Conservation (phyloP, 2,888 invertebrate species). For the Mallateleia sp. region DNA sequence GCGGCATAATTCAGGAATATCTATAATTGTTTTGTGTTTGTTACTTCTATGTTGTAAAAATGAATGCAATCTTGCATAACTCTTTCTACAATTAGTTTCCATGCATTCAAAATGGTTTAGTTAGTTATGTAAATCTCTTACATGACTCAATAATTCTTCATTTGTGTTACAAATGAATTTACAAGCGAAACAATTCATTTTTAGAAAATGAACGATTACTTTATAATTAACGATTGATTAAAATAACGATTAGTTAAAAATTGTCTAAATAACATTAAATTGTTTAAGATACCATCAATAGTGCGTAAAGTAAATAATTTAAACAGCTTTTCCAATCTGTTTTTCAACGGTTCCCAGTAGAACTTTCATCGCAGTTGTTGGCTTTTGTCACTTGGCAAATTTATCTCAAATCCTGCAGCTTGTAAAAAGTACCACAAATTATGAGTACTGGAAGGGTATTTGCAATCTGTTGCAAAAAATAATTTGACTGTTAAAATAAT, state of each 20-base stretch:
- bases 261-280: too few species aligned
- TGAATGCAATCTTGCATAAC: too few species aligned
- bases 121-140: not conserved
- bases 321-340: too few species aligned
- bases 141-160: too few species aligned
- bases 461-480: slow-evolving; percentile 40
- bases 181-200: not conserved
- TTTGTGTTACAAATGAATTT: not conserved
- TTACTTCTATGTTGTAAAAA: too few species aligned
- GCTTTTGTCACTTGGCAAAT: slow-evolving; percentile 11
- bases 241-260: too few species aligned
- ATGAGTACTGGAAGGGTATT: slow-evolving; percentile 25
- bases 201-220: not conserved
- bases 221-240: too few species aligned
- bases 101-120: too few species aligned
- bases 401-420: slow-evolving; percentile 20
- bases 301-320: too few species aligned
- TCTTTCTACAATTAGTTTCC: not conserved
- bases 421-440: slow-evolving; percentile 44
- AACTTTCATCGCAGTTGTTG: slow-evolving; percentile 22
- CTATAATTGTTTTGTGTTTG: not conserved
- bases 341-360: slow-evolving; percentile 8
- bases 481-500: not conserved
- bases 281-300: too few species aligned
- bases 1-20: too few species aligned